Evolutionary conservation across 2,113 vertebrate species (phyloP).

Genomic region (Phylloscopus trochilus): DNA sequence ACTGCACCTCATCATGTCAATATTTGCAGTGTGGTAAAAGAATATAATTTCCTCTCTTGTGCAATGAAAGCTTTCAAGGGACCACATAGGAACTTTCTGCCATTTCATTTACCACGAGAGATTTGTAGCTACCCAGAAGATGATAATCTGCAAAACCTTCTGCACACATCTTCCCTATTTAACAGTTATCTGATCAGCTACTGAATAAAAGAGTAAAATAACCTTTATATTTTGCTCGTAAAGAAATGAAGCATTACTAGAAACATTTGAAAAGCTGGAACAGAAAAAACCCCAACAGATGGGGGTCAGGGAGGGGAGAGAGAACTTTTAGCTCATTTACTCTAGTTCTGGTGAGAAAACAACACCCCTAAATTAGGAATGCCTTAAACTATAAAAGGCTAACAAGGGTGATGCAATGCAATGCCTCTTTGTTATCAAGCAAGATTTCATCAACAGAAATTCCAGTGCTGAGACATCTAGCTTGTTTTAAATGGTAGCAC

Average conservation of each 20-base stretch:
- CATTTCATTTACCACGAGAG: not conserved
- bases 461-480: not conserved
- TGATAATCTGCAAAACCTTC: not conserved
- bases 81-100: not conserved
- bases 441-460: not conserved
- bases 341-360: not conserved
- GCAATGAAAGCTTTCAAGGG: not conserved
- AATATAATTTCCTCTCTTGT: not conserved
- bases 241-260: not conserved
- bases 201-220: not conserved
- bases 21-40: not conserved
- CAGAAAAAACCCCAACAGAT: not conserved
- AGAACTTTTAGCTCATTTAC: not conserved
- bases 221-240: not conserved
- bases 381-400: not conserved
- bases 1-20: not conserved
- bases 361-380: not conserved
- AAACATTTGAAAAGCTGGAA: not conserved
- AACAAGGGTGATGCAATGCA: not conserved
- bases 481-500: conserved; percentile 18
- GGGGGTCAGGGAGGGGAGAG: not conserved
- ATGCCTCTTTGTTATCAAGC: not conserved
- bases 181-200: not conserved
- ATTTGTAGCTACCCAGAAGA: not conserved
- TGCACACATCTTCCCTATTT: not conserved